Evolutionary conservation across 64 coral and sea anemone genomes (phyloP), one percentile per base, ranked within the genome.

Genomic region (Actinia tenebrosa): DNA sequence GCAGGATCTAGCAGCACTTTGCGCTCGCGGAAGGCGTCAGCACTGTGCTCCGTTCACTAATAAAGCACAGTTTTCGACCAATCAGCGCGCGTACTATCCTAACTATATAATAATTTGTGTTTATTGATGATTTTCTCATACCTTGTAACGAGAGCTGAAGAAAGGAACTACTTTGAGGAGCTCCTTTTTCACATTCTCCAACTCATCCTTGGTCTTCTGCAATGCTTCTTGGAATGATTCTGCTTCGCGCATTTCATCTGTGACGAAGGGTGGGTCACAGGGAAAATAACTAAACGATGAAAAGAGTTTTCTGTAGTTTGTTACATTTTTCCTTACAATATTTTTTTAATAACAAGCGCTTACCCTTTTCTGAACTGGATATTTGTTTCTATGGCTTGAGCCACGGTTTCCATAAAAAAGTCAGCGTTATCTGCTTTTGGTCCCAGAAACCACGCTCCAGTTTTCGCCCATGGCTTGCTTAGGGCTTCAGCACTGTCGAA

Each of bases 391-490:
- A 94, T 53, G 8, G 89, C 79, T 26, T 84, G 47, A 2, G 22
- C n/a, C 16, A 84, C 69, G 16, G 86, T 64, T 3, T 89, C 88
- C 27, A 15, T 83, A 55, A 84, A 90, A 20, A 91, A 18, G 19
- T 90, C 89, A 14, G 61, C 89, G 56, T 91, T 94, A 22, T 94
- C 92, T 2, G 53, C 92, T 78, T 91, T 94, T n/a, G 92, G 92
- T 50, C 92, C 92, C 17, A 94, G n/a, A 64, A 94, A 94, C 89
- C 88, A 94, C 3, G 92, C 89, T 16, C 92, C 92, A n/a, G 88
- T 50, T 18, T 77, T 66, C 5, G 85, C 89, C 88, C 92, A 91
- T 3, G 85, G 92, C 45, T 93, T 88, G 22, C 68, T 83, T 44
- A 62, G 63, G 22, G 62, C 55, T 11, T 60, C 69, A 37, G 42